Evolutionary conservation across 2,113 vertebrate genomes (phyloP), one percentile per base, ranked within the genome.

Genomic region (Caretta caretta): DNA sequence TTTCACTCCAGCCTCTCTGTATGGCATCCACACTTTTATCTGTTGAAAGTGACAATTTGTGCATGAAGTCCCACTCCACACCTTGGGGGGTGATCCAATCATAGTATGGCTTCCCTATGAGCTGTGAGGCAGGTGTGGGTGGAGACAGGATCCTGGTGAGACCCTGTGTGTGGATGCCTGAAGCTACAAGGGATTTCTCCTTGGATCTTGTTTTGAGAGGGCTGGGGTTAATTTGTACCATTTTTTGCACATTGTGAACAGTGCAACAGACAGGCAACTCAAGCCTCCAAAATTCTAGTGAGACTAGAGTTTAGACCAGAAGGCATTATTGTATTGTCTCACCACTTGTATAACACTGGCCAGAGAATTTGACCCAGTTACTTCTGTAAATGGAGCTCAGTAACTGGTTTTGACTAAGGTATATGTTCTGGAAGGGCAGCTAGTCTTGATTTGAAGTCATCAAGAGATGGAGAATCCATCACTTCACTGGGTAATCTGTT

Each of bases 1-100:
- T 96, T 96, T 76, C 80, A 84, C 9, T 12, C 3, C 16, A 76
- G 31, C 17, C 80, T 83, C 92, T 80, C 46, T 86, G 57, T 27
- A 10, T 31, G 90, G 16, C 35, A 94, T 90, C 31, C 76, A 11
- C 24, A 57, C 50, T 65, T 38, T 4, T 57, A 57, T 8, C 38
- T 24, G n/a, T 38, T 72, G 69, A n/a, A 72, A 38, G 19, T 22
- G 4, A 22, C n/a, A 38, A 19, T 72, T 72, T n/a, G 8, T 38
- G 27, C 29, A 14, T 31, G 11, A 62, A 31, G 59, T 62, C 29
- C 31, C 59, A 62, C 29, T n/a, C 14, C 35, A 76, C 6, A 25
- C 38, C 10, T 25, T 72, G 5, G 6, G 6, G 5, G 38, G 3
- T 76, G 72, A 25, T 24, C 22, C 5, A 46, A 12, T 2, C 12